These are phyloP conservation scores for Shargacucullia verbasci DNA, from an alignment of 2,888 invertebrate species.

Conservation along the genomic window DNA sequence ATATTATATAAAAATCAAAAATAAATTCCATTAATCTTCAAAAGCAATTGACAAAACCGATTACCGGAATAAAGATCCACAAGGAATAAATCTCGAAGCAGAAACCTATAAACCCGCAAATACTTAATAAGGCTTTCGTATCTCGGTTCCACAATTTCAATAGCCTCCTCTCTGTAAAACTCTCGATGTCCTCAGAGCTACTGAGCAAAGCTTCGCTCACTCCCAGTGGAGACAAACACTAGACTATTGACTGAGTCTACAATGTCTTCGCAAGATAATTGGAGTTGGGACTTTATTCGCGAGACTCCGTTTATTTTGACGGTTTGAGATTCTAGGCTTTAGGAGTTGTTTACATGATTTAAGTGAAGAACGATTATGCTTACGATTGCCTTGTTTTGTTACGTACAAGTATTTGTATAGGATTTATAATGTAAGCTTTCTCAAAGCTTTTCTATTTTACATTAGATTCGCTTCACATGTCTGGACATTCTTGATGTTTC, in stretches of 20 bases:
- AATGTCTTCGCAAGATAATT: conserved; percentile 34
- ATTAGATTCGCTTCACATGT: too few relatives aligned
- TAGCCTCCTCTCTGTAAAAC: conserved; percentile 10
- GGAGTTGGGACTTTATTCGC: conserved; percentile 17
- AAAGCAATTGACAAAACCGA: conserved; percentile 4
- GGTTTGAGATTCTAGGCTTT: neutral
- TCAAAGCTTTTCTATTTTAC: too few relatives aligned
- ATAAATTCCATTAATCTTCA: neutral
- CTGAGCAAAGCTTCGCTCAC: conserved; percentile 35
- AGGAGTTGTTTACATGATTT: too few relatives aligned
- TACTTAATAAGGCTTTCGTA: conserved; percentile 12
- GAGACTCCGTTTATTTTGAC: conserved; percentile 20
- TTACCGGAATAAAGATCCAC: conserved; percentile 5
- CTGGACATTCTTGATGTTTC: too few relatives aligned
- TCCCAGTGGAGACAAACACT: conserved; percentile 34
- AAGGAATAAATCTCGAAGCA: conserved; percentile 25
- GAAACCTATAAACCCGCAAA: conserved; percentile 24
- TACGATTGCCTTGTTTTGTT: too few relatives aligned
- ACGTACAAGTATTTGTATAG: too few relatives aligned
- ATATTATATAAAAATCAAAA: too few relatives aligned
- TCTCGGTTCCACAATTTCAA: conserved; percentile 19
- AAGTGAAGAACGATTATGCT: too few relatives aligned
- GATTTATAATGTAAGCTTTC: too few relatives aligned
- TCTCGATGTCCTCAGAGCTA: conserved; percentile 16
- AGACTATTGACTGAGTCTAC: conserved; percentile 24